Base-by-base conservation (phyloP, 2,113 vertebrate species). In the Labeo rohita region DNA sequence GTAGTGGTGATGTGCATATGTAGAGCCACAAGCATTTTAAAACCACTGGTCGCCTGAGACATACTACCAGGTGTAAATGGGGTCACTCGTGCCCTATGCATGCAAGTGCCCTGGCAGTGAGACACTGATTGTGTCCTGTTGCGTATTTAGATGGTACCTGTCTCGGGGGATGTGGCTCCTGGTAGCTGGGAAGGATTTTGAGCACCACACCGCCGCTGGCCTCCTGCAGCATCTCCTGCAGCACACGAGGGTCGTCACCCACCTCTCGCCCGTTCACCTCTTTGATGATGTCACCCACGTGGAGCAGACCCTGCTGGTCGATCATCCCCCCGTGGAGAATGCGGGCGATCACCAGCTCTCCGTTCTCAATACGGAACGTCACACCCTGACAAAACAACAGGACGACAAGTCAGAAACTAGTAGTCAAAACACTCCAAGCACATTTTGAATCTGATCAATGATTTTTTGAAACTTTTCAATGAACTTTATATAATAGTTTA, bases 311-410 rank as follows among this genome's bases (percentile, higher is more conserved):
- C 91, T 99, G 97, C 91, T 98, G 97, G 52, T 97, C 98, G 81
- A 99, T 96, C 95, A 97, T 97, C 12, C 98, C 97, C 2, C 97
- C 97, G 2, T 98, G 98, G 68, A 99, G 96, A 84, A 99, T 99
- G 12, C 98, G 96, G 0, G 97, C 97, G 2, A 98, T 97, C 83
- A 97, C 97, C 93, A 99, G 89, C 92, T 99, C 97, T 0, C 97
- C 96, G 0, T 94, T 95, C 80, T 98, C 97, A 87, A 98, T 96
- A 0, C 97, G 97, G 89, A 98, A 99, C 0, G 97, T 98, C 91
- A 99, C 96, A 0, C 98, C 98, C 97, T 99, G 92, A 76, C 8
- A 34, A 28, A 72, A 50, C 23, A 85, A 66, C 56, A 75, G 21
- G 21, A 66, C 56, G 80, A 6, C 59, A 36, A 78, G 36, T 61